phyloP scores from a whole-genome alignment of 2,113 vertebrate genomes.

The Thalassarche chlororhynchos region DNA sequence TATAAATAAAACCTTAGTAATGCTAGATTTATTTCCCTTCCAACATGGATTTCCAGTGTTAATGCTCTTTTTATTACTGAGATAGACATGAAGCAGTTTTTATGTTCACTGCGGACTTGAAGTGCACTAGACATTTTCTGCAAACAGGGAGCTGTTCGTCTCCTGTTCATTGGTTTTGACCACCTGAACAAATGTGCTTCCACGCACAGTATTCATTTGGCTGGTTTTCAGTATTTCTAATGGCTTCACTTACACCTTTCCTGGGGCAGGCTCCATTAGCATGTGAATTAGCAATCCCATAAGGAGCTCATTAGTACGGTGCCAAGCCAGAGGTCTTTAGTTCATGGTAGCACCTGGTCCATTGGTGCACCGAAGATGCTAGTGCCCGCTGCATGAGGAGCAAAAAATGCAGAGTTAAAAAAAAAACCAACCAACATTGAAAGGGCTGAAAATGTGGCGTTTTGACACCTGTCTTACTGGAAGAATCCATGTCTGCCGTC shows the following conservation, averaged over 20 bases:
- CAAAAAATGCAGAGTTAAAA: background rate
- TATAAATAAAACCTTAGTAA: background rate
- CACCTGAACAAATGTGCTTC: background rate
- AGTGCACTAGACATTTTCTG: background rate
- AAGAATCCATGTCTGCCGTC: background rate
- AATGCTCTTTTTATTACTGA: background rate
- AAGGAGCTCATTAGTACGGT: background rate
- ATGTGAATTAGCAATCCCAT: background rate
- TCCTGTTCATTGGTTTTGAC: background rate
- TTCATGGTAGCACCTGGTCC: background rate
- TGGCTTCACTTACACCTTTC: background rate
- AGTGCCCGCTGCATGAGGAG: background rate
- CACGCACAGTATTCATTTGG: background rate
- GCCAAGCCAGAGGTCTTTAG: background rate
- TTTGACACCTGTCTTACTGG: background rate
- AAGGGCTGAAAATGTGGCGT: background rate
- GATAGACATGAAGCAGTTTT: background rate
- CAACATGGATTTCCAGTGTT: background rate
- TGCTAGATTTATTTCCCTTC: background rate
- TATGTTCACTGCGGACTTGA: background rate
- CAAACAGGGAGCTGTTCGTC: background rate
- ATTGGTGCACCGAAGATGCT: background rate
- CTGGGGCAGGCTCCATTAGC: background rate
- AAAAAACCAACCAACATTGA: background rate
- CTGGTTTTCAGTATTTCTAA: background rate